Evolutionary conservation across 2,113 vertebrate genomes (phyloP).

Genomic region (Cinclus mexicanus): DNA sequence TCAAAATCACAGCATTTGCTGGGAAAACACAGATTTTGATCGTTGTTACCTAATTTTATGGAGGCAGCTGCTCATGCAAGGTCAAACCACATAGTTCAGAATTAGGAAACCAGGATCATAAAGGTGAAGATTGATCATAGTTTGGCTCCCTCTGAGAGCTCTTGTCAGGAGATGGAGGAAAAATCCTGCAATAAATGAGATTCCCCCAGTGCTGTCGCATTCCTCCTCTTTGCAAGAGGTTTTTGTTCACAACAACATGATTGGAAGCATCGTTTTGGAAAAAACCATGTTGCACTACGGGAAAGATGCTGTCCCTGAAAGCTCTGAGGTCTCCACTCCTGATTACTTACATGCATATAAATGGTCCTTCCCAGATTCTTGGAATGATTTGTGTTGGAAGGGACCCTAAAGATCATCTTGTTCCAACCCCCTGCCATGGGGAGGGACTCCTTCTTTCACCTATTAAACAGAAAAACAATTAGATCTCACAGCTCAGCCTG

Average conservation of each 20-base stretch:
- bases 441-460: background rate
- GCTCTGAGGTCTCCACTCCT: background rate
- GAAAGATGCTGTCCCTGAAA: background rate
- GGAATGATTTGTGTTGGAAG: background rate
- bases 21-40: background rate
- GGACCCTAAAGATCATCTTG: background rate
- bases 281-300: background rate
- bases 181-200: background rate
- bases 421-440: background rate
- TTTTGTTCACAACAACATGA: background rate
- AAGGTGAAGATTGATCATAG: background rate
- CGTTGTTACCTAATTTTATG: background rate
- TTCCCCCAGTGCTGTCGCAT: background rate
- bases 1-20: background rate
- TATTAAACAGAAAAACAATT: background rate
- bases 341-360: background rate
- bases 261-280: background rate
- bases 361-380: background rate
- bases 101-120: background rate
- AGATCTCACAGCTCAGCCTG: background rate
- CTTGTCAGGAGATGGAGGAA: background rate
- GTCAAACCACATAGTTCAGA: background rate
- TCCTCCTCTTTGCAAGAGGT: background rate
- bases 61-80: background rate
- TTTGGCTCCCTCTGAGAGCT: background rate